Conservation (phyloP, 2,797 vertebrate genomes). For the Echeneis naucrates region DNA sequence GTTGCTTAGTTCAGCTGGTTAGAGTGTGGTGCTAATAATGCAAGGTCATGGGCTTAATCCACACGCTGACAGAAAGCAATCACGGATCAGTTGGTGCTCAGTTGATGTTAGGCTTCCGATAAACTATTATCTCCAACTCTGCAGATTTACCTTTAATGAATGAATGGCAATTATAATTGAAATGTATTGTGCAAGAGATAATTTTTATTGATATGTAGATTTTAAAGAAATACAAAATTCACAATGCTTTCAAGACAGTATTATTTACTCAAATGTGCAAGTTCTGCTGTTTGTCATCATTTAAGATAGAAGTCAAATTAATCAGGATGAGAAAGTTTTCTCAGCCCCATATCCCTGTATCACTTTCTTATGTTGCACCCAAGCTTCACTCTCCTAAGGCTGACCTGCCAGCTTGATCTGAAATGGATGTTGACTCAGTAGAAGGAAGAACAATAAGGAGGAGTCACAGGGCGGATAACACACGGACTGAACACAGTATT, state of each 20-base stretch:
- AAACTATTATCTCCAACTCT: no score
- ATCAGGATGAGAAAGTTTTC: slow-evolving; percentile 13
- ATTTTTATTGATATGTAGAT: slow-evolving; percentile 59
- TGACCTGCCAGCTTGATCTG: slow-evolving; percentile 12
- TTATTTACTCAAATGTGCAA: slow-evolving; percentile 70
- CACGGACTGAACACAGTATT: background rate
- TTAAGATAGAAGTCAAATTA: slow-evolving; percentile 10
- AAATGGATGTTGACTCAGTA: slow-evolving; percentile 1
- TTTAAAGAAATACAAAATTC: slow-evolving; percentile 22
- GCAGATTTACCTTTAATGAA: no score
- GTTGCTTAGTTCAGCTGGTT: no score
- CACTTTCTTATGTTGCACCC: background rate
- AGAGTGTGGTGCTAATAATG: no score
- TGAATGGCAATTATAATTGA: background rate
- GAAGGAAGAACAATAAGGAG: slow-evolving; percentile 17
- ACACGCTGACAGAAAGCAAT: no score
- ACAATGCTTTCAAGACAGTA: slow-evolving; percentile 6
- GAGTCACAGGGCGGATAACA: slow-evolving; percentile 1
- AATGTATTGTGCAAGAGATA: slow-evolving; percentile 44
- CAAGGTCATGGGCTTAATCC: no score
- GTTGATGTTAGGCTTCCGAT: no score
- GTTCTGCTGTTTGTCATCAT: slow-evolving; percentile 34
- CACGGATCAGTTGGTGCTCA: no score
- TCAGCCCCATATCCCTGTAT: background rate
- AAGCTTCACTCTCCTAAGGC: background rate